phyloP scores from a whole-genome alignment of 2,113 vertebrate species.

The Calyptommatus sinebrachiatus region DNA sequence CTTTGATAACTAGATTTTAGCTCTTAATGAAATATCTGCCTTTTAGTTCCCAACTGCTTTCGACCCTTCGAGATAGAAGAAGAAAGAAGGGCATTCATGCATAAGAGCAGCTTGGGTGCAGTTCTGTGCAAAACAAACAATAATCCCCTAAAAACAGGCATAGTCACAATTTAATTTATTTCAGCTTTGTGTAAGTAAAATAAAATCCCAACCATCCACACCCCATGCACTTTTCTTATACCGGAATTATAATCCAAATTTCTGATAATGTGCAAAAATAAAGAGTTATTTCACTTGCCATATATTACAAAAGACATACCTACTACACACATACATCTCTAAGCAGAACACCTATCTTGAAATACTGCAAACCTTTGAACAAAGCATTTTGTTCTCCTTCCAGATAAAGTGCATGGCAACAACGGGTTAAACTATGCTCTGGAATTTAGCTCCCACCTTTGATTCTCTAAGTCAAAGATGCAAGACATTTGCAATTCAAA shows the following conservation, averaged over 20 bases:
- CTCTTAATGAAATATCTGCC: background rate
- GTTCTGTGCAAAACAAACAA: slow-evolving; percentile 27
- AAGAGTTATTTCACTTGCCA: slow-evolving; percentile 13
- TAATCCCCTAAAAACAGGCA: slow-evolving; percentile 39
- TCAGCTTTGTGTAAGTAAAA: background rate
- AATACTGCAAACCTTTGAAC: slow-evolving; percentile 24
- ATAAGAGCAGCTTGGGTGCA: slow-evolving; percentile 13
- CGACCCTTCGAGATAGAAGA: slow-evolving; percentile 13
- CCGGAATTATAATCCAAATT: slow-evolving; percentile 26
- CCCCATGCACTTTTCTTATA: background rate
- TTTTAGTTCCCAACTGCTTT: slow-evolving; percentile 30
- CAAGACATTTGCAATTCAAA: slow-evolving; percentile 43
- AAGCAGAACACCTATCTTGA: slow-evolving; percentile 4
- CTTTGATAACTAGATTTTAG: slow-evolving; percentile 20
- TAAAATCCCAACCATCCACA: slow-evolving; percentile 10
- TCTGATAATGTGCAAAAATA: slow-evolving; percentile 25
- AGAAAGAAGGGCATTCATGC: slow-evolving; percentile 49
- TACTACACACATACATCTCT: too few species aligned
- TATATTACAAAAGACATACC: background rate
- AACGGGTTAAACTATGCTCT: slow-evolving; percentile 1
- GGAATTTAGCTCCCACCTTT: slow-evolving; percentile 8
- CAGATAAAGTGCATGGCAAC: slow-evolving; percentile 33
- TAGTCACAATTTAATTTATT: slow-evolving; percentile 7
- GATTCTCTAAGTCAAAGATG: slow-evolving; percentile 17
- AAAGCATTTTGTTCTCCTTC: background rate